phyloP scores from a whole-genome alignment of 2,113 vertebrate genomes.

The Sisor rabdophorus region DNA sequence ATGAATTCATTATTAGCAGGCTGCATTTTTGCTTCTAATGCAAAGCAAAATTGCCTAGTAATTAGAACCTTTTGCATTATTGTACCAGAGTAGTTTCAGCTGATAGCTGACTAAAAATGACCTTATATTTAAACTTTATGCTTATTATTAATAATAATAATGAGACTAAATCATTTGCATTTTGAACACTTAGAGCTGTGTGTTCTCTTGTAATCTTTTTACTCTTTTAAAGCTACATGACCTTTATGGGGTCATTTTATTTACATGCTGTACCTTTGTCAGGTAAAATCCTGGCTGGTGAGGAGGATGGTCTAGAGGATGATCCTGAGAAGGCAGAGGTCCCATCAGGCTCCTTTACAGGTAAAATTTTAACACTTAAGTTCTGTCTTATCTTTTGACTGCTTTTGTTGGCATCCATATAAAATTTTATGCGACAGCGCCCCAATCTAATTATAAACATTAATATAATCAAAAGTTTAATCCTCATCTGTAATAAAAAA shows the following conservation, averaged over 20 bases:
- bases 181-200: not conserved
- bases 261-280: conserved; percentile 32
- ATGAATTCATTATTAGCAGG: not conserved
- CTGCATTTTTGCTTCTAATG: not conserved
- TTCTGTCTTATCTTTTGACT: no score
- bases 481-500: not conserved
- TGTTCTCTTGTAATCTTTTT: not conserved
- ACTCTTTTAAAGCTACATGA: not conserved
- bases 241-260: not conserved
- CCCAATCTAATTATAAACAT: not conserved
- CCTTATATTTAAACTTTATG: not conserved
- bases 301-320: conserved; percentile 88
- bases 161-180: no score
- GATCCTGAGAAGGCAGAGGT: conserved; percentile 85
- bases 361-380: conserved; percentile 57
- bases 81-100: not conserved
- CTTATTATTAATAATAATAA: no score
- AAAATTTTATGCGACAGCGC: no score
- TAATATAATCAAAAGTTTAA: not conserved
- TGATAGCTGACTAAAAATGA: not conserved
- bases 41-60: not conserved
- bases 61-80: not conserved
- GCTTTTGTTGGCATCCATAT: no score
- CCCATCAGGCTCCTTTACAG: conserved; percentile 77
- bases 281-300: conserved; percentile 88